Conservation (phyloP, 2,888 invertebrate genomes). For the Drosophila anomelani region DNA sequence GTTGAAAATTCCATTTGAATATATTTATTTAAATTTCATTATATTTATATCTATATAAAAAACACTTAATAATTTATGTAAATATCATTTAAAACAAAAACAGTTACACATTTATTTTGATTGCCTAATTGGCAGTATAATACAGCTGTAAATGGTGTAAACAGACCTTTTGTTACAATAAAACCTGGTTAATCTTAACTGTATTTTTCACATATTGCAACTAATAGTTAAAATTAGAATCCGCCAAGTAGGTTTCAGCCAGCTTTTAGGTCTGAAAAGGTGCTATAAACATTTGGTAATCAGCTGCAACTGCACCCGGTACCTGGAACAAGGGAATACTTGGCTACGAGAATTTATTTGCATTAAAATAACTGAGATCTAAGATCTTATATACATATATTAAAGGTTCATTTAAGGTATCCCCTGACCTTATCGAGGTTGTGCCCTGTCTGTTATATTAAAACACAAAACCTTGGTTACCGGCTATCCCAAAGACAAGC, state of each 20-base stretch:
- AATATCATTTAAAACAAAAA: background rate
- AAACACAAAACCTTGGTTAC: background rate
- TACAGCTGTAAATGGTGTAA: background rate
- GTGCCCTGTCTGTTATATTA: no score
- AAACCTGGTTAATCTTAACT: background rate
- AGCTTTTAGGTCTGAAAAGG: background rate
- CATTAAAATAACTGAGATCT: background rate
- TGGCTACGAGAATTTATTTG: background rate
- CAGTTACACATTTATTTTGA: background rate
- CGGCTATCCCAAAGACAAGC: background rate
- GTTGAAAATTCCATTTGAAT: background rate
- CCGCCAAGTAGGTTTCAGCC: no score
- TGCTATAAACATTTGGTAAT: background rate
- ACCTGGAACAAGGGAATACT: background rate
- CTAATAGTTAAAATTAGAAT: background rate
- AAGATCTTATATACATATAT: background rate
- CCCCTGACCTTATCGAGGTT: background rate
- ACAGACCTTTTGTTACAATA: background rate
- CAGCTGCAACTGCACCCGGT: background rate
- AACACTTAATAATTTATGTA: background rate
- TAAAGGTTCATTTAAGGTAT: background rate
- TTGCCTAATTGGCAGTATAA: background rate
- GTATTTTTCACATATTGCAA: background rate
- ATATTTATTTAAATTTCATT: background rate
- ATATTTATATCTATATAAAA: background rate